Evolutionary conservation across 1,140 invertebrate species (phyloP).

Genomic region (Drosophila sulfurigaster): DNA sequence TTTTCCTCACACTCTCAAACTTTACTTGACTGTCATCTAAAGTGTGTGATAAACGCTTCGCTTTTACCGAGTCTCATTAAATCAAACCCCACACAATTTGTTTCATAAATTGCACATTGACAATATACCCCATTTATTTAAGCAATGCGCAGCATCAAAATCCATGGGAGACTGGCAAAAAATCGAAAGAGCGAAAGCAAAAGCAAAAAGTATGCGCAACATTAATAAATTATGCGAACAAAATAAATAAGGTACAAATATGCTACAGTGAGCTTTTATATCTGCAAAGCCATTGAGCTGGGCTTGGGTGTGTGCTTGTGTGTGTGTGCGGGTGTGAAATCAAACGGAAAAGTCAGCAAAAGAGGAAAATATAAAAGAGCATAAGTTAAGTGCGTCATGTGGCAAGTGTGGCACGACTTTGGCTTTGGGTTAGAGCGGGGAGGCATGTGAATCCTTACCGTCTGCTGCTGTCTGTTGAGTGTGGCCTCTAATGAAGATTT

Average conservation of each 20-base stretch:
- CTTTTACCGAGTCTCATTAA: no score
- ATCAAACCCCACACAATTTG: no score
- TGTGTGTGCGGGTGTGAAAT: constrained; percentile 53
- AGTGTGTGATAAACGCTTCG: no score
- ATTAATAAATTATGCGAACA: constrained; percentile 75
- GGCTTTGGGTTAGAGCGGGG: constrained; percentile 4
- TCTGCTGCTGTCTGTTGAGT: not conserved
- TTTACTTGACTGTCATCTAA: no score
- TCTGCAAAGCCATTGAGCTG: constrained; percentile 56
- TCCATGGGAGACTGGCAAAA: constrained; percentile 2
- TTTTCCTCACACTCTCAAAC: no score
- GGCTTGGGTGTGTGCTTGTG: constrained; percentile 18
- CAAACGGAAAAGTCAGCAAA: constrained; percentile 66
- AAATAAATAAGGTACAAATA: constrained; percentile 79
- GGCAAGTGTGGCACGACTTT: constrained; percentile 25
- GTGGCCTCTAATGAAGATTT: constrained; percentile 74
- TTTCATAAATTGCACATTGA: no score
- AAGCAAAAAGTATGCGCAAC: constrained; percentile 29
- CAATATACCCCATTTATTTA: not conserved
- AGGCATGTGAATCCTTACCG: constrained; percentile 24
- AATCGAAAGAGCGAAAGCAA: constrained; percentile 1
- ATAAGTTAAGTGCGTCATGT: constrained; percentile 68
- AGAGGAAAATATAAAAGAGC: constrained; percentile 65
- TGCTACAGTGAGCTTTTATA: constrained; percentile 44
- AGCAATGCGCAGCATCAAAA: not conserved